A percentile compares a stretch with the other conserved stretches of the same genome.
Conservation (phyloP, 2,113 vertebrate genomes). For the Alouatta palliata region DNA sequence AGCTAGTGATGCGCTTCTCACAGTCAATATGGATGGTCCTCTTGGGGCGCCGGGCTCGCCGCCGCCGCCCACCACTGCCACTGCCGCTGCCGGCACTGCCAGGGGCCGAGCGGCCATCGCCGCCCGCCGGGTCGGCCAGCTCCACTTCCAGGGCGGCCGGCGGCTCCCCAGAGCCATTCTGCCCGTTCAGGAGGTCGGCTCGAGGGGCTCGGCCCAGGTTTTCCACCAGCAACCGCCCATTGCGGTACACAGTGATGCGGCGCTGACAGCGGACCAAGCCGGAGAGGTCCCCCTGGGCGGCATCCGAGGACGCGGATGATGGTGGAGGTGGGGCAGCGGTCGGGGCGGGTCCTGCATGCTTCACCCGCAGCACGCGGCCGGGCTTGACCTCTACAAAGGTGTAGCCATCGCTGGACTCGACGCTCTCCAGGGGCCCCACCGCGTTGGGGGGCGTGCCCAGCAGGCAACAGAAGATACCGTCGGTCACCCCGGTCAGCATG, state of each 20-base stretch:
- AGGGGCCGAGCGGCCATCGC: background rate
- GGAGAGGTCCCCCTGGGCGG: slow-evolving; percentile 76
- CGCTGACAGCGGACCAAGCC: slow-evolving; percentile 90
- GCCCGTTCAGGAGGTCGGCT: slow-evolving; percentile 86
- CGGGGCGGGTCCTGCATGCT: slow-evolving; percentile 85
- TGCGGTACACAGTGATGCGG: slow-evolving; percentile 93
- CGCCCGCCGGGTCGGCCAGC: slow-evolving; percentile 72
- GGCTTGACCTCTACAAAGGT: slow-evolving; percentile 98
- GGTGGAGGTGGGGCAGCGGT: slow-evolving; percentile 53
- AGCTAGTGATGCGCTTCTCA: slow-evolving; percentile 91
- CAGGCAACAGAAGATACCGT: slow-evolving; percentile 93
- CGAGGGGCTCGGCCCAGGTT: slow-evolving; percentile 88
- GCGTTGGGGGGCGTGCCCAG: slow-evolving; percentile 88
- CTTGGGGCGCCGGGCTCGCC: slow-evolving; percentile 89
- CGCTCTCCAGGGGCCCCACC: slow-evolving; percentile 89
- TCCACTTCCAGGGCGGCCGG: slow-evolving; percentile 86
- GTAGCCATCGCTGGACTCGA: slow-evolving; percentile 90
- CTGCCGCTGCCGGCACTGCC: slow-evolving; percentile 20
- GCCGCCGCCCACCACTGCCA: slow-evolving; percentile 63
- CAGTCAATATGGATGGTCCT: slow-evolving; percentile 92
- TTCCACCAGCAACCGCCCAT: slow-evolving; percentile 94
- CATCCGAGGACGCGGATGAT: background rate
- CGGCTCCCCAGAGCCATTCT: slow-evolving; percentile 85
- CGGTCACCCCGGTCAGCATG: slow-evolving; percentile 93
- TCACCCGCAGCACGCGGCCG: slow-evolving; percentile 90